Evolutionary conservation across 2,113 vertebrate genomes (phyloP), one percentile per base, ranked within the genome.

Genomic region (Xiphias gladius): DNA sequence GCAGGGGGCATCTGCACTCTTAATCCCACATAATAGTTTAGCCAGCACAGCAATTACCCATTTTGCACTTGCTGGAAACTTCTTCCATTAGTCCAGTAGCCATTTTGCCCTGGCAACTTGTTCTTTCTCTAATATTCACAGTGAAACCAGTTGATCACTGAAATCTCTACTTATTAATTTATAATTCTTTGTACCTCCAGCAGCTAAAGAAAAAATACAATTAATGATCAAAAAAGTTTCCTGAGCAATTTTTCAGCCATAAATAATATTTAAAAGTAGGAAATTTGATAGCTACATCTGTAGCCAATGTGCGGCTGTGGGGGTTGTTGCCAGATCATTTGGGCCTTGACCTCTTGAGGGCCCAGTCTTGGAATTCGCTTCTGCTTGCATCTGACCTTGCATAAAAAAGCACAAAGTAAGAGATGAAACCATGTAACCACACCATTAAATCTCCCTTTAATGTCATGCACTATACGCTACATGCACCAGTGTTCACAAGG

Each of bases 261-360:
- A 19, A 69, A 61, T 75, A 35, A 61, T 30, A 35, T 50, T 64
- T 24, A 32, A 74, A 68, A 67, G 62, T 30, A 22, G 59, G 63
- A 65, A 10, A 30, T 78, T 32, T 62, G 16, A 67, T 26, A 13
- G 58, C 20, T 43, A 30, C 73, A 84, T 86, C 37, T 82, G 75
- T 54, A 50, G 37, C 20, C 48, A 57, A 8, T 59, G 32, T 76
- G 35, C 66, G 46, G 24, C 63, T 76, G n/a, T 43, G 12, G 41
- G 41, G 39, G 22, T 32, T 58, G 59, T 39, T 76, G 69, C 58
- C 73, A 79, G 77, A 61, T 35, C 72, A 79, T 76, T 88, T 77
- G 73, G 80, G 68, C 79, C 69, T 58, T 1, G 1, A 28, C 30
- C 62, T 85, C 80, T 61, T 62, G 62, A 73, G 77, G n/a, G 43